Percentiles rank a stretch among this genome's conserved stretches.
Evolutionary conservation across 2,888 invertebrate genomes (phyloP).

Genomic region (Ochlodes sylvanus): DNA sequence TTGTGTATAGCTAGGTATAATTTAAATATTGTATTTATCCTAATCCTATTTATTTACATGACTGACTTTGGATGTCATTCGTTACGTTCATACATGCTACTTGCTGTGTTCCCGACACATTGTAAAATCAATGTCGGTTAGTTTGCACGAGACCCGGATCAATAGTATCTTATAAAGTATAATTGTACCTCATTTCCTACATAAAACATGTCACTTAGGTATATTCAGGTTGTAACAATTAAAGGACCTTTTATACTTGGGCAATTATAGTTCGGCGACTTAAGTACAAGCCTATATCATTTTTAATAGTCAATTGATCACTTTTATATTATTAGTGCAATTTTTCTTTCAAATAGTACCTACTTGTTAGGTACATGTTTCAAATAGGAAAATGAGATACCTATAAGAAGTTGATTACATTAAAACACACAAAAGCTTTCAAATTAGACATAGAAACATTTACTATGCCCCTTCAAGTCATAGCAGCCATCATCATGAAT

Average conservation of each 20-base stretch:
- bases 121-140: constrained; percentile 11
- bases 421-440: neutral
- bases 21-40: constrained; percentile 45
- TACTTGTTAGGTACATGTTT: neutral
- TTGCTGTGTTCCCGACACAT: constrained; percentile 8
- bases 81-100: constrained; percentile 30
- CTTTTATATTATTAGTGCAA: too few relatives aligned
- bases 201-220: constrained; percentile 1
- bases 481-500: neutral
- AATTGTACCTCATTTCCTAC: constrained; percentile 11
- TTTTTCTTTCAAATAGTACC: too few relatives aligned
- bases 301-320: too few relatives aligned
- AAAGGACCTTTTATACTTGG: too few relatives aligned
- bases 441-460: neutral
- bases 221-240: too few relatives aligned
- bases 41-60: constrained; percentile 58
- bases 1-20: constrained; percentile 40
- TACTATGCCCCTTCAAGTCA: neutral
- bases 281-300: too few relatives aligned
- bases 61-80: constrained; percentile 60
- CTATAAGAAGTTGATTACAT: neutral
- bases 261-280: too few relatives aligned
- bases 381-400: neutral
- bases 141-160: constrained; percentile 44
- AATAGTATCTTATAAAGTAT: constrained; percentile 18